Base-by-base conservation (phyloP, 1,140 invertebrate genomes). In the Latrodectus geometricus region DNA sequence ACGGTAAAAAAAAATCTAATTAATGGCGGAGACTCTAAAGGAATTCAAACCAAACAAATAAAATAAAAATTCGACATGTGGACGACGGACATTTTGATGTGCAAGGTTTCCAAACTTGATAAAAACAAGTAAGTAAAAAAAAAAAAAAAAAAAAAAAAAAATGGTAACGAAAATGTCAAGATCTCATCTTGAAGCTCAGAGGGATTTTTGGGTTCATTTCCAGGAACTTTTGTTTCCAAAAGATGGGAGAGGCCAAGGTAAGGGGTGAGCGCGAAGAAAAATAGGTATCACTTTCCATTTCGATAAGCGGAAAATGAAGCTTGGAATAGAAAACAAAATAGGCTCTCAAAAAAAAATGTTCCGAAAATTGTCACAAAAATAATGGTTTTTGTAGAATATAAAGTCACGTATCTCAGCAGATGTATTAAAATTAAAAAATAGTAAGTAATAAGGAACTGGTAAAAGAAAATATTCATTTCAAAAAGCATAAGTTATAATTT, bases 91-190 rank as follows among this genome's bases (percentile, higher is more conserved):
- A 56, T 70, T 81, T 81, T 81, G 79, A 81, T 70, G 79, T 21
- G 79, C 54, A 81, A 20, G 61, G 61, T 65, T 78, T 78, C 48
- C 20, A 81, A 66, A 54, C 66, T 48, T 70, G 79, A 81, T 81
- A 81, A 81, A 66, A 49, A 20, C 14, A 0, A 81, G 52, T 35
- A 15, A 54, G 35, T 35, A 35, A 35, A 35, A 35, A n/a, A n/a
- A n/a, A n/a, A n/a, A n/a, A n/a, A n/a, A n/a, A n/a, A n/a, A n/a
- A n/a, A n/a, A n/a, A n/a, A n/a, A n/a, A n/a, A n/a, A 35, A 35
- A 35, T 70, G 79, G 79, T 81, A 81, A 81, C 49, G 68, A 81
- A 35, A 70, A 81, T 70, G 79, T 79, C 79, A 81, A 72, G 79
- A 81, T 48, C 66, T 35, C 20, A 70, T 66, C 35, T 78, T 35